Conservation (phyloP, 2,888 invertebrate genomes). For the Acanthopleura granulata region DNA sequence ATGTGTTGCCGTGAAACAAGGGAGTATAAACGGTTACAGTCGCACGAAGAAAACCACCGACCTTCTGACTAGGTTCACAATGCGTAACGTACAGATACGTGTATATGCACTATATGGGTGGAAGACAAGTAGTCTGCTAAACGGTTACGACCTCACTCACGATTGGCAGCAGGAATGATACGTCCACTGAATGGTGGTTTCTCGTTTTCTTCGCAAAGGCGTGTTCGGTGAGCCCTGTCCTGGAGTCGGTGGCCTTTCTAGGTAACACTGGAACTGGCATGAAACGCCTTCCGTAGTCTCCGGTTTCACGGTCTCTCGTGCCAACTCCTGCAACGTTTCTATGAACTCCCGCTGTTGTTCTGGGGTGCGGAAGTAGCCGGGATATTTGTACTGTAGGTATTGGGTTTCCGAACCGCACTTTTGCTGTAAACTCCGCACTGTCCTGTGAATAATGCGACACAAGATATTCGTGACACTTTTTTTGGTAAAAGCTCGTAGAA, state of each 20-base stretch:
- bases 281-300: background rate
- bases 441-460: background rate
- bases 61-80: too few species aligned
- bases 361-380: background rate
- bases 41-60: too few species aligned
- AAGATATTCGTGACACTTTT: background rate
- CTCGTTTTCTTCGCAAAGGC: background rate
- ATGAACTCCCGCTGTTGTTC: background rate
- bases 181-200: background rate
- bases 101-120: too few species aligned
- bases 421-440: background rate
- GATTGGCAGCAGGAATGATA: conserved; percentile 12
- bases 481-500: background rate
- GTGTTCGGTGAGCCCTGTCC: background rate
- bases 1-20: too few species aligned
- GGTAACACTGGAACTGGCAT: background rate
- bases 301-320: background rate
- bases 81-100: too few species aligned
- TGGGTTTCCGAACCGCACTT: background rate
- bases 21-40: too few species aligned
- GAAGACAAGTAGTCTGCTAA: too few species aligned
- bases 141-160: background rate
- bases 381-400: background rate
- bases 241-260: background rate
- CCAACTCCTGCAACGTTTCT: background rate